Evolutionary conservation across 2,797 vertebrate species (phyloP), one percentile per base, ranked within the genome.

Genomic region (Onychomys arenicola): DNA sequence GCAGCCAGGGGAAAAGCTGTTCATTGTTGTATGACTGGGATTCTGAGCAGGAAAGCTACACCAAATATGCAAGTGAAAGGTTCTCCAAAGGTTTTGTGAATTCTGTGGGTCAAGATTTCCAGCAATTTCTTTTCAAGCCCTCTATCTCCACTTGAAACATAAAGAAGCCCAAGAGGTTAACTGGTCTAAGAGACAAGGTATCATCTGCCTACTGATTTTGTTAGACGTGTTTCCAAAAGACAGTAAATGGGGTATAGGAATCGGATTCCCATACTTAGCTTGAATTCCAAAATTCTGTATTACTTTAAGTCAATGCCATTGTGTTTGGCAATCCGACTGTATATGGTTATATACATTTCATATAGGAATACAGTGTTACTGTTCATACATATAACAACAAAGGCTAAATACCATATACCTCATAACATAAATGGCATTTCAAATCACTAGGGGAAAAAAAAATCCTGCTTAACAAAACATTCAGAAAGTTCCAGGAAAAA

Each of bases 341-440:
- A 84, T 32, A 85, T 65, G 86, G 49, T n/a, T 90, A 9, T 21
- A 17, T 1, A 40, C 13, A 93, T 85, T 82, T 83, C 59, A 89
- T 80, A 80, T 0, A 88, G n/a, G 32, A 81, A 49, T 49, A n/a
- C 17, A 65, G 14, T 11, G 2, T 91, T n/a, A 86, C 25, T 43
- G 37, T n/a, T 92, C 57, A 43, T 69, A 25, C 57, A 96, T n/a
- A 67, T 65, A 90, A 80, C 21, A 76, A 43, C 34, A 90, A 34
- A 61, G 82, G 32, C n/a, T 55, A 40, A 37, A 29, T 63, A 88
- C n/a, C 52, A 85, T 67, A 52, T 75, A 85, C 69, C 49, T 87
- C 86, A 34, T 37, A 63, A 23, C 84, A 94, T 25, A 90, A 94
- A 93, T 29, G 55, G 3, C 78, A 93, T 96, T 96, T 92, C 67